Base-by-base conservation (phyloP, 2,797 vertebrate species). In the Phylloscopus collybita region DNA sequence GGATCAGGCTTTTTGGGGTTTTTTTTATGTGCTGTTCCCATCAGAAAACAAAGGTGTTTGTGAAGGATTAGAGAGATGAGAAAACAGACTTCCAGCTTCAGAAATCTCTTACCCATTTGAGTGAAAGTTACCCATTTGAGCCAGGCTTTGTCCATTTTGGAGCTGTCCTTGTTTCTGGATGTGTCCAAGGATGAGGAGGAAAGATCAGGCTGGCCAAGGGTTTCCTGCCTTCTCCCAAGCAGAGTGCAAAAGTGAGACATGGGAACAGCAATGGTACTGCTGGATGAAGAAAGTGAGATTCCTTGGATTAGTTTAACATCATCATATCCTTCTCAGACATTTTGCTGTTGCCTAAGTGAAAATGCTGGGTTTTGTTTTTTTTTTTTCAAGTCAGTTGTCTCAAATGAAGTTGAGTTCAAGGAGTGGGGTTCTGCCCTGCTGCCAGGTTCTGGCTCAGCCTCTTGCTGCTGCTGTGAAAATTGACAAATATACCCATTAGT, bases 401-500 rank as follows among this genome's bases (percentile, higher is more conserved):
- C 49, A 38, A 51, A 17, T 13, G 25, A 62, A 47, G 8, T 67
- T 23, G 53, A 25, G 45, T 59, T 64, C 20, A 56, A 50, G 42
- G 51, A 80, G 8, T 30, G 54, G 25, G 25, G 38, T 71, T 60
- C 87, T 93, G 65, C 65, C 38, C 59, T 79, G 53, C 47, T 87
- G 1, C 64, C 23, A 7, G 66, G 40, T 13, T 92, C 89, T 96
- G 82, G 91, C 93, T 95, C 88, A 94, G 80, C 66, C 29, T 93
- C 70, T 66, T 81, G 76, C 42, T 53, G 94, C 96, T 95, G 95
- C 86, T 62, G 27, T 78, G 32, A 66, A 78, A 88, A 54, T 3
- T 34, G 29, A 45, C 42, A 61, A 17, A 83, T 96, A 80, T 51
- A 86, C 80, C 80, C 82, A 86, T 51, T 40, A 29, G 40, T 25